phyloP scores from a whole-genome alignment of 2,888 invertebrate genomes.

The Eupeodes latifasciatus region DNA sequence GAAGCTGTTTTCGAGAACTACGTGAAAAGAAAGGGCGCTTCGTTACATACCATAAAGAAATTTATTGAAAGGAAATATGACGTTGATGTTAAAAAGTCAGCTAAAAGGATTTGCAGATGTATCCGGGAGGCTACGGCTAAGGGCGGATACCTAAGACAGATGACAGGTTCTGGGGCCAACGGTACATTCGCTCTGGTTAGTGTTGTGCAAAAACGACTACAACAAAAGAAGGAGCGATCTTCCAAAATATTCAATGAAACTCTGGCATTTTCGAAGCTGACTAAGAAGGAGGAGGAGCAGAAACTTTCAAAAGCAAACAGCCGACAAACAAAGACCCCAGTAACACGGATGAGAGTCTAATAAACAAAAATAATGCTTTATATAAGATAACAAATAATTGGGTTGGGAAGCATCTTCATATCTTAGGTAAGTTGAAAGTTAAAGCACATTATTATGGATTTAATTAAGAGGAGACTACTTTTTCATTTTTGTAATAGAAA shows the following conservation, averaged over 20 bases:
- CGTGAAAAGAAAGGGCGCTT: conserved; percentile 20
- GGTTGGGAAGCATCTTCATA: not conserved
- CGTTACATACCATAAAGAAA: conserved; percentile 38
- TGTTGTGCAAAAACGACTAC: not conserved
- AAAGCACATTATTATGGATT: too few relatives aligned
- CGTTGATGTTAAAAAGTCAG: conserved; percentile 12
- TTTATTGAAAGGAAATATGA: conserved; percentile 24
- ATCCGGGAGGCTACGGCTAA: conserved; percentile 35
- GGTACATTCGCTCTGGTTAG: conserved; percentile 47
- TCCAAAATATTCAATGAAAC: too few relatives aligned
- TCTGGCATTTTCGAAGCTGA: too few relatives aligned
- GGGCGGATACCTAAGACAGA: conserved; percentile 30
- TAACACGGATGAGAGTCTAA: not conserved
- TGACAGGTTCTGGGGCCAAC: conserved; percentile 51
- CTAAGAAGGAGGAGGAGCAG: not conserved
- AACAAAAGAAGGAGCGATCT: not conserved
- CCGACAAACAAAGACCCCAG: not conserved
- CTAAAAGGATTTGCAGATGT: conserved; percentile 41
- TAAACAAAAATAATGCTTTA: not conserved
- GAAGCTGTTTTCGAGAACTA: conserved; percentile 40
- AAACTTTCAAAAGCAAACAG: not conserved
- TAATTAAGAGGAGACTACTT: too few relatives aligned
- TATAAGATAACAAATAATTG: too few relatives aligned
- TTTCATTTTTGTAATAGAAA: not conserved
- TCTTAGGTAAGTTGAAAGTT: conserved; percentile 15